A percentile compares a stretch with the other conserved stretches of the same genome.
These are phyloP conservation scores for Oxytorus armatus DNA, from an alignment of 2,888 invertebrate genomes.

Conservation along the genomic window DNA sequence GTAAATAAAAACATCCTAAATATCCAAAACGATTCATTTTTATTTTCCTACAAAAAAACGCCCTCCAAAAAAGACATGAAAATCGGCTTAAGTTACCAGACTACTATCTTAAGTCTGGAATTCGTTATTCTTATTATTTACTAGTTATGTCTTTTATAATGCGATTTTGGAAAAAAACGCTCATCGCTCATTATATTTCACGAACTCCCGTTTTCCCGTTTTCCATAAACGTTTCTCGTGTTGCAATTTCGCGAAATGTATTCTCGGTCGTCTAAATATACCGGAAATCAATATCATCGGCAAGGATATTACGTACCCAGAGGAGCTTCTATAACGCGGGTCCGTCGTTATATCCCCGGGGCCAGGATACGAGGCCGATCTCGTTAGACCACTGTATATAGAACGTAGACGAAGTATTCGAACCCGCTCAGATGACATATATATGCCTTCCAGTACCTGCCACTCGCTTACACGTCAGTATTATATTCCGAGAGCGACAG, in stretches of 20 bases:
- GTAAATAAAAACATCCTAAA: too few relatives aligned
- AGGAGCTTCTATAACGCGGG: slow-evolving; percentile 30
- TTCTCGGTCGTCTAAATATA: slow-evolving; percentile 57
- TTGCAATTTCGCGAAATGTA: slow-evolving; percentile 14
- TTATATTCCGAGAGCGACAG: slow-evolving; percentile 52
- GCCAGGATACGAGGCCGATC: slow-evolving; percentile 60
- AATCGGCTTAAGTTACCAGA: too few relatives aligned
- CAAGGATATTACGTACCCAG: slow-evolving; percentile 61
- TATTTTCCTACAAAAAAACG: too few relatives aligned
- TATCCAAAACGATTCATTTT: too few relatives aligned
- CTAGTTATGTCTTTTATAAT: too few relatives aligned
- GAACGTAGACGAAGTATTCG: slow-evolving; percentile 53
- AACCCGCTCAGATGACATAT: neutral
- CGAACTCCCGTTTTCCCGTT: neutral
- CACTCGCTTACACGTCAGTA: slow-evolving; percentile 59
- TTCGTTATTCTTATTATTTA: too few relatives aligned
- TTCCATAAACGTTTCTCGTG: neutral
- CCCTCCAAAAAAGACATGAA: too few relatives aligned
- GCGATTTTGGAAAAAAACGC: too few relatives aligned
- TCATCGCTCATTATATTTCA: too few relatives aligned
- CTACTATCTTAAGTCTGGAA: too few relatives aligned
- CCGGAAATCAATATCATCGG: slow-evolving; percentile 64
- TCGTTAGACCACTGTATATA: slow-evolving; percentile 62
- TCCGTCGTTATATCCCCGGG: slow-evolving; percentile 64
- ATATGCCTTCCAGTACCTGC: slow-evolving; percentile 21